phyloP scores from a whole-genome alignment of 2,797 vertebrate species.

The Pangasius macronema region DNA sequence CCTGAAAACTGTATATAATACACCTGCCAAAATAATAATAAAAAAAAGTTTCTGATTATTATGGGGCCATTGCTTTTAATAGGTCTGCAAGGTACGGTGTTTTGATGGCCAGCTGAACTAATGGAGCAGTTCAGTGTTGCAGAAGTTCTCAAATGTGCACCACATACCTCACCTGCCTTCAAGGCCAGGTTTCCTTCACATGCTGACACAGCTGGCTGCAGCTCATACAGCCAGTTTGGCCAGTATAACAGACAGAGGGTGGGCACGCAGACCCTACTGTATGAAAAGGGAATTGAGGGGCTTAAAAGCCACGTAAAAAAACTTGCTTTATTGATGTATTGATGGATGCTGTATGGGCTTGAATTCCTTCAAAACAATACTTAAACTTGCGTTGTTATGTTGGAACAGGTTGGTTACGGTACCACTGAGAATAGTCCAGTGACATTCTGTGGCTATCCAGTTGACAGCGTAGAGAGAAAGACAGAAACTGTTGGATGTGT shows the following conservation, averaged over 20 bases:
- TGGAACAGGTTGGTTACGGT: slow-evolving; percentile 84
- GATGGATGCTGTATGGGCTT: not conserved
- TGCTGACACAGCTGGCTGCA: slow-evolving; percentile 35
- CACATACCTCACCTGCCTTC: slow-evolving; percentile 60
- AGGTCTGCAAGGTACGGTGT: not conserved
- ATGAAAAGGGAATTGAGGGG: slow-evolving; percentile 1
- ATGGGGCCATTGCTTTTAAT: not conserved
- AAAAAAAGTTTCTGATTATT: not conserved
- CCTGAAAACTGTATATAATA: not conserved
- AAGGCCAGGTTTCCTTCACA: slow-evolving; percentile 33
- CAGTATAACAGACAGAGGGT: slow-evolving; percentile 11
- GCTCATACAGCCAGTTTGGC: not conserved
- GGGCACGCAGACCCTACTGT: not conserved
- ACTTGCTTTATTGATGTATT: not conserved
- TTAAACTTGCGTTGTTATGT: slow-evolving; percentile 13
- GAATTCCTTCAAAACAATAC: not conserved
- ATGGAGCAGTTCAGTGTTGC: not conserved
- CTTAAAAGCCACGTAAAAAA: not conserved
- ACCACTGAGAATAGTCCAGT: slow-evolving; percentile 95
- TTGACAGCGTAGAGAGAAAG: slow-evolving; percentile 78
- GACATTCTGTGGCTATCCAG: slow-evolving; percentile 80
- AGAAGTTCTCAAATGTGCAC: slow-evolving; percentile 56
- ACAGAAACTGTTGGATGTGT: slow-evolving; percentile 80
- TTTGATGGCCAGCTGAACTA: slow-evolving; percentile 9
- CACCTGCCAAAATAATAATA: not conserved